phyloP scores from a whole-genome alignment of 2,888 invertebrate genomes.

The Mesorhabditis spiculigera region DNA sequence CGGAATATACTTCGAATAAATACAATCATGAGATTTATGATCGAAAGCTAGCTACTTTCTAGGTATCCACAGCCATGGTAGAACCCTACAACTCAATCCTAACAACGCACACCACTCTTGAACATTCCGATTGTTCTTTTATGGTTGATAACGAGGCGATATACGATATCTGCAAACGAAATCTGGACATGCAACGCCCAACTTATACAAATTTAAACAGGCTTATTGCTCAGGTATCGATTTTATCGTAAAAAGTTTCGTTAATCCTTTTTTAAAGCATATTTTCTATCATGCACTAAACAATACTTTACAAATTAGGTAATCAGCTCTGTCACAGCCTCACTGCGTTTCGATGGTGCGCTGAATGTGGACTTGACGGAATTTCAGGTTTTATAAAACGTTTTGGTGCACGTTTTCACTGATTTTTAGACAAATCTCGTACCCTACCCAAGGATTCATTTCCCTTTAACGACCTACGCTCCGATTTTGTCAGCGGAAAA shows the following conservation, averaged over 20 bases:
- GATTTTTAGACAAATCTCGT: slow-evolving; percentile 64
- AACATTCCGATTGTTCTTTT: slow-evolving; percentile 92
- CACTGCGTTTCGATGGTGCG: slow-evolving; percentile 83
- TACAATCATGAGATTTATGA: not conserved
- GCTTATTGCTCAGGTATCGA: slow-evolving; percentile 81
- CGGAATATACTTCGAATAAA: not conserved
- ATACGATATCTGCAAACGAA: slow-evolving; percentile 84
- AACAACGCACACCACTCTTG: slow-evolving; percentile 86
- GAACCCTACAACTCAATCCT: slow-evolving; percentile 93
- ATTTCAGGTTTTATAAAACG: slow-evolving; percentile 64
- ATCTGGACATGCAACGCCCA: slow-evolving; percentile 68
- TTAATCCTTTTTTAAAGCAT: not conserved
- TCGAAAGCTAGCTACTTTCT: not conserved
- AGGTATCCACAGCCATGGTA: slow-evolving; percentile 74
- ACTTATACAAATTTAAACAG: slow-evolving; percentile 86
- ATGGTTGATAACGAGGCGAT: slow-evolving; percentile 72
- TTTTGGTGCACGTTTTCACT: not conserved
- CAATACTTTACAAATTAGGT: slow-evolving; percentile 17
- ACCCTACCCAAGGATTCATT: slow-evolving; percentile 88
- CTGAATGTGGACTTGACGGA: slow-evolving; percentile 82
- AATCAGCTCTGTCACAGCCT: slow-evolving; percentile 79
- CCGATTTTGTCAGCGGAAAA: slow-evolving; percentile 55
- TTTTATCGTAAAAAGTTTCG: not conserved
- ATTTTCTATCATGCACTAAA: not conserved
- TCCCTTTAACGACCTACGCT: slow-evolving; percentile 71